Base-by-base conservation (phyloP, 2,113 vertebrate species). In the Ariopsis seemanni region DNA sequence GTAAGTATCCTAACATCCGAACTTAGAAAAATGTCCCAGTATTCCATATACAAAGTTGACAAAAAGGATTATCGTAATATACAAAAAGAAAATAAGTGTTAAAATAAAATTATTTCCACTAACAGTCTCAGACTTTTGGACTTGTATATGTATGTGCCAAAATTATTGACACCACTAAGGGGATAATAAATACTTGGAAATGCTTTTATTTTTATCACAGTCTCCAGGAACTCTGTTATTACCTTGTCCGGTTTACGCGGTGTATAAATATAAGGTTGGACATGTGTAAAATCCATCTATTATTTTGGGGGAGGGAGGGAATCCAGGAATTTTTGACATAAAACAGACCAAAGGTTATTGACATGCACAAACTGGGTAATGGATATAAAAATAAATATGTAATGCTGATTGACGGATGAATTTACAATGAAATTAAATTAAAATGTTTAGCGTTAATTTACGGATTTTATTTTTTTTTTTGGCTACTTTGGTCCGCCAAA, bases 1-100 rank as follows among this genome's bases (percentile, higher is more conserved):
- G 98, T 99, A 95, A 99, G 98, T 97, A 82, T 67, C 42, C 53
- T 5, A 20, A 11, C 25, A 9, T 83, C 8, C 18, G 53, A 22
- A 79, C 52, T 63, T 34, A 11, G 17, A 83, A 87, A 52, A 62
- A 1, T 7, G 0, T 34, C 22, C n/a, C 27, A 48, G 14, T 15
- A n/a, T n/a, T 48, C 18, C 1, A 22, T 74, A 48, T 48, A 3
- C 62, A 65, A 11, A 65, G 25, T 65, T 65, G 62, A n/a, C 25
- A 63, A 11, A 2, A 63, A 63, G 2, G 10, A 65, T 42, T 42
- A 42, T 42, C 42, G 4, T 42, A 4, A 42, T 42, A 42, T 42
- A 42, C 4, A 42, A 42, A 42, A 42, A 42, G 42, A 42, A 42
- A 42, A 42, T 42, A 42, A 42, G 42, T 1, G 27, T 20, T 67